A percentile compares a stretch with the other conserved stretches of the same genome.
Evolutionary conservation across 92 coral and sea anemone species (phyloP).

Genomic region (Virgularia gustaviana): DNA sequence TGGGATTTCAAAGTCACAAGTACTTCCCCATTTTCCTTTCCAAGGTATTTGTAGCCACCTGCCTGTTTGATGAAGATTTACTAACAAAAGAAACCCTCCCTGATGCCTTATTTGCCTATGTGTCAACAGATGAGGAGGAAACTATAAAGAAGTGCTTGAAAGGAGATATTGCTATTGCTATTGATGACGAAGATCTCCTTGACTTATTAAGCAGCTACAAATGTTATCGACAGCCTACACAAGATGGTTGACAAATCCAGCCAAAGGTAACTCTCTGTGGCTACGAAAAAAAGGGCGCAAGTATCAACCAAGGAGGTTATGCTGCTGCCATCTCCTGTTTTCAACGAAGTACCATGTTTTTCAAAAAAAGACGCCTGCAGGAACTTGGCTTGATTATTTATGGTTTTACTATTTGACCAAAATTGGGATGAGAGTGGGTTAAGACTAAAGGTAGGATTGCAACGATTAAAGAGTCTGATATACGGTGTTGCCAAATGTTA

Average conservation of each 20-base stretch:
- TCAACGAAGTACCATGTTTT: too few species aligned
- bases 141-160: conserved; percentile 35
- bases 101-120: conserved; percentile 33
- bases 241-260: conserved; percentile 27
- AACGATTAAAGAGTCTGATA: too few species aligned
- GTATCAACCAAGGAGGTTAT: too few species aligned
- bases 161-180: conserved; percentile 34
- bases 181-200: conserved; percentile 40
- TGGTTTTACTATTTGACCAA: too few species aligned
- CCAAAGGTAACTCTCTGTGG: too few species aligned
- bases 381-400: too few species aligned
- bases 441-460: too few species aligned
- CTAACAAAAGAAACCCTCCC: conserved; percentile 28
- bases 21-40: conserved; percentile 46
- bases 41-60: conserved; percentile 46
- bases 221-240: conserved; percentile 36
- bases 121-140: conserved; percentile 39
- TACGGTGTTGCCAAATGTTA: too few species aligned
- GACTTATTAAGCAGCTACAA: conserved; percentile 31
- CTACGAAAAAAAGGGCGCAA: too few species aligned
- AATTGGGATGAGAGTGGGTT: too few species aligned
- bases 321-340: too few species aligned
- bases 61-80: conserved; percentile 50
- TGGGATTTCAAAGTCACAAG: conserved; percentile 30
- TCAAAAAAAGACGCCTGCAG: too few species aligned